Percentiles rank a stretch among this genome's conserved stretches.
These are phyloP conservation scores for Rhopalosiphum maidis DNA, from an alignment of 1,140 invertebrate species.

Conservation along the genomic window DNA sequence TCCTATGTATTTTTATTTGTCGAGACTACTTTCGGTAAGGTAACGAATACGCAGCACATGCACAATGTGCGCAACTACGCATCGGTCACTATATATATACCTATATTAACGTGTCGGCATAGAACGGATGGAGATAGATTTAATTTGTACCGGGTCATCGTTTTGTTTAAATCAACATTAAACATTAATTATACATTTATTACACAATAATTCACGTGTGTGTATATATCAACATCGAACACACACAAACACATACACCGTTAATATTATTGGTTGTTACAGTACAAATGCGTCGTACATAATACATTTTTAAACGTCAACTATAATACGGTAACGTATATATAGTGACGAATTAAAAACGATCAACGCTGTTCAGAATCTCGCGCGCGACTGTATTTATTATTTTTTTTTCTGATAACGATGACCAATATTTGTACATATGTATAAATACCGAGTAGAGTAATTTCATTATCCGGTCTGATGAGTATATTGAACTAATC, in stretches of 20 bases:
- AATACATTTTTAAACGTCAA: neutral
- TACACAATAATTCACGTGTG: neutral
- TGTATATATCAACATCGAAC: neutral
- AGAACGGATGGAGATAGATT: neutral
- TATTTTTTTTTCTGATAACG: neutral
- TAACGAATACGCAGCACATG: neutral
- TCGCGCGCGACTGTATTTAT: neutral
- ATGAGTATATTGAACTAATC: neutral
- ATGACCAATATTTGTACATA: neutral
- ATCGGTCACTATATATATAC: neutral
- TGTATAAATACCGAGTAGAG: neutral
- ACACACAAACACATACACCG: neutral
- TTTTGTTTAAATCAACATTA: slow-evolving; percentile 22
- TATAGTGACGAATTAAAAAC: neutral
- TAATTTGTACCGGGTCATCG: neutral
- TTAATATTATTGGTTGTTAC: neutral
- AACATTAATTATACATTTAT: slow-evolving; percentile 8
- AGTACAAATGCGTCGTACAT: neutral
- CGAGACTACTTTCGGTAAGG: neutral
- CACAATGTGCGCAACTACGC: neutral
- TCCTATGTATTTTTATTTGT: neutral
- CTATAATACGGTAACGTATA: neutral
- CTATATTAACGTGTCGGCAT: neutral
- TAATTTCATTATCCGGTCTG: neutral
- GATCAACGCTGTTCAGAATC: neutral